Evolutionary conservation across 2,113 vertebrate genomes (phyloP).

Genomic region (Tupaia tana): DNA sequence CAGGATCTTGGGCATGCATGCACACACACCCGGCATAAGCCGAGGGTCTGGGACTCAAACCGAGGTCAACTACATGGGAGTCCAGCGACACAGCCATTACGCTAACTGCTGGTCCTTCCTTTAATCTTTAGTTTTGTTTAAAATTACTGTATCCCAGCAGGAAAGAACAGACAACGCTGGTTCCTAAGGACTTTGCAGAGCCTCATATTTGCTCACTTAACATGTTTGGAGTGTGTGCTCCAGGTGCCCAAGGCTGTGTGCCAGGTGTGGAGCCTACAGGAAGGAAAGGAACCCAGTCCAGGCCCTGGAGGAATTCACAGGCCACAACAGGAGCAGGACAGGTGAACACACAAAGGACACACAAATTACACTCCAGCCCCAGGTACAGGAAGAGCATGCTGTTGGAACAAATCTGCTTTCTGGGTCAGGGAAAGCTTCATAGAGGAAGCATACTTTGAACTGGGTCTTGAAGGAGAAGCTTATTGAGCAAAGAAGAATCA

Average conservation of each 20-base stretch:
- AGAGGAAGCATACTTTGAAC: slow-evolving; percentile 10
- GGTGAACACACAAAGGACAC: neutral
- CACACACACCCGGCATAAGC: too few species aligned
- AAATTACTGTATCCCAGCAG: neutral
- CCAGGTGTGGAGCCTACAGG: neutral
- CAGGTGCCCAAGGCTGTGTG: neutral
- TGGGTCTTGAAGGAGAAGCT: slow-evolving; percentile 33
- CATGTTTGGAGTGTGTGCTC: neutral
- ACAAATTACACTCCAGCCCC: too few species aligned
- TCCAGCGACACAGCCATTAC: too few species aligned
- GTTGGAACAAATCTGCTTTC: neutral
- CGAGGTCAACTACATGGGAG: too few species aligned
- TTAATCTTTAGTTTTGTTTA: slow-evolving; percentile 30
- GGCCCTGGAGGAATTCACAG: neutral
- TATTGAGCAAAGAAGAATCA: neutral
- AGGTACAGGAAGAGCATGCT: neutral
- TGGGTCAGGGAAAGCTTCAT: neutral
- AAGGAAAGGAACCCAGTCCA: neutral
- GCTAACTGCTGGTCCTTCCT: neutral
- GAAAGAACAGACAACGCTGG: neutral
- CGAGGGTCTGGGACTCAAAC: too few species aligned
- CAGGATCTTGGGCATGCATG: too few species aligned
- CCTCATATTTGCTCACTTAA: neutral
- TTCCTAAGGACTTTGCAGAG: neutral
- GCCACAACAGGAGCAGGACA: neutral